Base-by-base conservation (phyloP, 2,113 vertebrate species). In the Periophthalmus modestus region DNA sequence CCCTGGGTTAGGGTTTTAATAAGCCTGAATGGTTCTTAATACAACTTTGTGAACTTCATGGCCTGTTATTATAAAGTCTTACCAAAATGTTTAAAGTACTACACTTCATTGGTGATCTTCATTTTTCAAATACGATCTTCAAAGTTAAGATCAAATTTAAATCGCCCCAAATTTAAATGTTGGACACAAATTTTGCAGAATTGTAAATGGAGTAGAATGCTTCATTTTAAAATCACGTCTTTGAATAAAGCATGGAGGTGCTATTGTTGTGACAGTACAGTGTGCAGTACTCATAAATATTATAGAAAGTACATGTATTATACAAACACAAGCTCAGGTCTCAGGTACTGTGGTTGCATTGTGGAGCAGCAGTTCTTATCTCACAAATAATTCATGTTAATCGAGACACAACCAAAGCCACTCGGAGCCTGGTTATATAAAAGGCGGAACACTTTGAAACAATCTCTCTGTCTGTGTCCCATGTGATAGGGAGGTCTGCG, bases 371-470 rank as follows among this genome's bases (percentile, higher is more conserved):
- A 28, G 7, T 79, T 61, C 63, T 78, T 46, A 28, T 81, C 66
- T 52, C 1, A n/a, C 54, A 15, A 72, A 75, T 72, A 50, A 85
- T 83, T 83, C 19, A 71, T 77, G 65, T 39, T 57, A 77, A 80
- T 46, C 2, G 16, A 69, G 48, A 72, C 28, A 67, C 59, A 68
- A 5, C 6, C 63, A 70, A 71, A 75, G 1, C 10, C 34, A 63
- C 15, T 59, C 14, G 1, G 21, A 63, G 46, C 28, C 16, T 61
- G 46, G 81, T 78, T 52, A 73, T 16, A 66, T 63, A 21, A 1
- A 47, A 57, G 39, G 57, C 18, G 54, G 16, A 34, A 11, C 16
- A 52, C 48, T 19, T 50, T 59, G 54, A 66, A 43, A 43, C 6
- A 66, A 63, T 3, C 12, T 12, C 24, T 62, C 36, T 5, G 52